Conservation (phyloP, 2,797 vertebrate genomes). For the Silurus lanzhouensis region DNA sequence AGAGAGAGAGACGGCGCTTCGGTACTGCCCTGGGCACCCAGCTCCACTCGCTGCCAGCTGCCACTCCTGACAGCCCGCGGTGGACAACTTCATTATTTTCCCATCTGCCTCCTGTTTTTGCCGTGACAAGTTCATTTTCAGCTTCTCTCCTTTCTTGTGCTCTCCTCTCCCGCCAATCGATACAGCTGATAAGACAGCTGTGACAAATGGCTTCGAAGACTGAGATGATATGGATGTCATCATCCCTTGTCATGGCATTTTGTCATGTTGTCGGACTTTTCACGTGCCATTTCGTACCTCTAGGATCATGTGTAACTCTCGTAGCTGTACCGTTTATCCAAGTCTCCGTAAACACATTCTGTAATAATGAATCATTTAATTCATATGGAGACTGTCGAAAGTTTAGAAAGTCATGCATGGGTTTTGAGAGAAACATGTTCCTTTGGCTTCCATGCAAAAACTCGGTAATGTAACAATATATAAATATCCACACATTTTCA, state of each 20-base stretch:
- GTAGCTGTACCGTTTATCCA: background rate
- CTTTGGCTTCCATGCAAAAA: no score
- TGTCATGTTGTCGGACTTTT: constrained; percentile 38
- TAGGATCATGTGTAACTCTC: background rate
- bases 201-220: constrained; percentile 58
- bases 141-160: constrained; percentile 24
- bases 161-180: constrained; percentile 63
- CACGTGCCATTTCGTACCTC: constrained; percentile 12
- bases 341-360: background rate
- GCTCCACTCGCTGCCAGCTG: constrained; percentile 49
- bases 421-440: no score
- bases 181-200: constrained; percentile 69
- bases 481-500: no score
- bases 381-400: no score
- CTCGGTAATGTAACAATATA: no score
- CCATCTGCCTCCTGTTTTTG: constrained; percentile 73
- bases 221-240: constrained; percentile 56
- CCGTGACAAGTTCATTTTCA: constrained; percentile 76
- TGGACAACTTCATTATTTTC: constrained; percentile 80
- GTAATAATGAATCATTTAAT: background rate
- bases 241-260: constrained; percentile 40
- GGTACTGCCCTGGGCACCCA: constrained; percentile 34
- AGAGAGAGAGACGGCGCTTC: constrained; percentile 60
- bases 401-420: no score
- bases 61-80: constrained; percentile 55